Conservation (phyloP, 35 echinoderm and acorn worm species). For the Ophioderma brevispina region DNA sequence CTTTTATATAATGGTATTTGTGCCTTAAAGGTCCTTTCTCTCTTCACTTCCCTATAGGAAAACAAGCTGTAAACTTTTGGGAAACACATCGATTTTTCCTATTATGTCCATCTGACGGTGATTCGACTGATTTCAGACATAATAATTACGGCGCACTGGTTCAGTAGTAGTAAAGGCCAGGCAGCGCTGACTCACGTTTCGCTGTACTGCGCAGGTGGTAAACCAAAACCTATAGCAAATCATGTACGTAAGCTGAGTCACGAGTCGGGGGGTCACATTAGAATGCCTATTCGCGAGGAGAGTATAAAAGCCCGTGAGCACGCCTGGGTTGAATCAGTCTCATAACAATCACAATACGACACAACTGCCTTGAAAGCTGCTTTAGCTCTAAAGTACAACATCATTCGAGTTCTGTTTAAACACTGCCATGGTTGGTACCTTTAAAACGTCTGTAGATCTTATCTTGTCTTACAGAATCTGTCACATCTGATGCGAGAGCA, state of each 20-base stretch:
- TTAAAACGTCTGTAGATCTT: neutral
- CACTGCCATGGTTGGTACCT: neutral
- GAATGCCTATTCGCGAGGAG: neutral
- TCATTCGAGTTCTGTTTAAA: neutral
- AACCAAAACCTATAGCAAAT: neutral
- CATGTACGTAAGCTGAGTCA: neutral
- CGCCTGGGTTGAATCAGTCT: neutral
- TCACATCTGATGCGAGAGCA: neutral
- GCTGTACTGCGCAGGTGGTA: neutral
- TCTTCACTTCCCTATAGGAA: too few relatives aligned
- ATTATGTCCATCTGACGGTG: too few relatives aligned
- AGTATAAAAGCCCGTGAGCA: neutral
- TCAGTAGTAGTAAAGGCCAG: too few relatives aligned
- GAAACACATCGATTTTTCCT: too few relatives aligned
- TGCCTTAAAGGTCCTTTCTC: too few relatives aligned
- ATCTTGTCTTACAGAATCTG: neutral
- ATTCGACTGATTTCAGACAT: too few relatives aligned
- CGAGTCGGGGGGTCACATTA: neutral
- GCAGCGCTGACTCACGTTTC: too few relatives aligned
- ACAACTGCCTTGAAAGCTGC: neutral
- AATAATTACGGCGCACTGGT: too few relatives aligned
- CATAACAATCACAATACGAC: neutral
- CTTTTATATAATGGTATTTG: too few relatives aligned
- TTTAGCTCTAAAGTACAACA: neutral
- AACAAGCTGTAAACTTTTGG: too few relatives aligned